Evolutionary conservation across 2,113 vertebrate species (phyloP).

Genomic region (Rhinolophus sinicus): DNA sequence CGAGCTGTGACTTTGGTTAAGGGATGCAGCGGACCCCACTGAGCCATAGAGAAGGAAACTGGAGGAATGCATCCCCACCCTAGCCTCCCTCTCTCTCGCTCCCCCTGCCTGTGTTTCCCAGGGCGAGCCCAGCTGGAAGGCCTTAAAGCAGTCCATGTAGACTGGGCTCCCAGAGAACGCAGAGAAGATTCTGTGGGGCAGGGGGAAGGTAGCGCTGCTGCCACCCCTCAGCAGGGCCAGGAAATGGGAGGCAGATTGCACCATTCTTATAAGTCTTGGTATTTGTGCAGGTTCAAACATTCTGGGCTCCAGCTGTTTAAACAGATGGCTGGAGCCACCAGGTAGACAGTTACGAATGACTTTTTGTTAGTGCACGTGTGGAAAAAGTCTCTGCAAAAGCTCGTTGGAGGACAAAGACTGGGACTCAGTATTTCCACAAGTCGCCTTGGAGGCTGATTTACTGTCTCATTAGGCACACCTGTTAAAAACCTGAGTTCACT

Average conservation of each 20-base stretch:
- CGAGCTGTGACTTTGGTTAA: neutral
- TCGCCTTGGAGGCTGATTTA: neutral
- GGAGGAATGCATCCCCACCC: no score
- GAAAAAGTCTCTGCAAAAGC: neutral
- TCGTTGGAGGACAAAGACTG: slow-evolving; percentile 19
- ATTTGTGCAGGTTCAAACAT: neutral
- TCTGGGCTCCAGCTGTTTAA: slow-evolving; percentile 28
- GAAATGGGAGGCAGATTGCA: neutral
- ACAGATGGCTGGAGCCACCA: slow-evolving; percentile 21
- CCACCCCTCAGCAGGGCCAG: rapidly evolving
- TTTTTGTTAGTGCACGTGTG: neutral
- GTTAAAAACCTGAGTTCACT: neutral
- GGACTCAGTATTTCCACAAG: neutral
- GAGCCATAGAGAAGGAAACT: neutral
- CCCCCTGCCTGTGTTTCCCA: neutral
- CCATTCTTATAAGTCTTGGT: neutral
- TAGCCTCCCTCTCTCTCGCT: neutral
- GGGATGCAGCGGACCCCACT: neutral
- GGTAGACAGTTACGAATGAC: slow-evolving; percentile 37
- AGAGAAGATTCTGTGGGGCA: neutral
- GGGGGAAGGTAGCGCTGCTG: neutral
- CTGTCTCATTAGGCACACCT: neutral
- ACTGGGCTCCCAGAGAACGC: neutral
- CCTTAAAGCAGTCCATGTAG: no score
- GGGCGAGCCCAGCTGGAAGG: neutral